Evolutionary conservation across 2,888 invertebrate genomes (phyloP), one percentile per base, ranked within the genome.

Genomic region (Andrena hattorfiana): DNA sequence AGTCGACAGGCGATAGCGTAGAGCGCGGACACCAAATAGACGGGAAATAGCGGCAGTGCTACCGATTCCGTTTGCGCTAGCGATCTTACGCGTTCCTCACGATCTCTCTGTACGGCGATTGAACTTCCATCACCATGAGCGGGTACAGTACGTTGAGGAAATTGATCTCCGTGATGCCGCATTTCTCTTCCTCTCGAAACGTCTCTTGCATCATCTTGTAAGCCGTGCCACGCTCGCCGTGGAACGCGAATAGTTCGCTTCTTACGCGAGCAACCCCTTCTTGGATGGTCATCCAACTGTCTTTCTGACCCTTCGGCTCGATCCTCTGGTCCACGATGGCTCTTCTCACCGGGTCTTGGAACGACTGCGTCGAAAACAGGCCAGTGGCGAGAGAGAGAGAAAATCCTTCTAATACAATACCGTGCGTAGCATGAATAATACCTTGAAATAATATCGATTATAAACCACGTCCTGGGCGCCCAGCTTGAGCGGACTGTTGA

Each of bases 401-500:
- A n/a, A 4, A 10, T 13, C 13, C n/a, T 48, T 32, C 8, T 8
- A 8, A 1, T 13, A 13, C 13, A 16, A 7, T 13, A 42, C 6
- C 1, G 1, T 10, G 0, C 32, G 16, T 32, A 13, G 13, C 1
- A 42, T 42, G 1, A 13, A 42, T 13, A 2, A 42, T 51, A 97
- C 97, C 93, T 95, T 94, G 90, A 97, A 96, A 90, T 96, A 97
- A 90, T 96, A 95, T 89, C 95, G 95, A 90, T 96, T 97, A 90
- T 96, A 97, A 23, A 96, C 95, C 0, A 96, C 96, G 85, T 97
- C 96, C 88, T 97, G 96, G 0, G 96, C 96, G 0, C 96, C 97
- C 66, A 97, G 94, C 84, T 95, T 95, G 16, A 97, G 92, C 16
- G 97, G 95, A 0, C 97, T 97, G 81, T 96, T 94, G 2, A 96